Percentiles rank a stretch among this genome's conserved stretches.
Conservation (phyloP, 2,113 vertebrate genomes). For the Zosterops japonicus region DNA sequence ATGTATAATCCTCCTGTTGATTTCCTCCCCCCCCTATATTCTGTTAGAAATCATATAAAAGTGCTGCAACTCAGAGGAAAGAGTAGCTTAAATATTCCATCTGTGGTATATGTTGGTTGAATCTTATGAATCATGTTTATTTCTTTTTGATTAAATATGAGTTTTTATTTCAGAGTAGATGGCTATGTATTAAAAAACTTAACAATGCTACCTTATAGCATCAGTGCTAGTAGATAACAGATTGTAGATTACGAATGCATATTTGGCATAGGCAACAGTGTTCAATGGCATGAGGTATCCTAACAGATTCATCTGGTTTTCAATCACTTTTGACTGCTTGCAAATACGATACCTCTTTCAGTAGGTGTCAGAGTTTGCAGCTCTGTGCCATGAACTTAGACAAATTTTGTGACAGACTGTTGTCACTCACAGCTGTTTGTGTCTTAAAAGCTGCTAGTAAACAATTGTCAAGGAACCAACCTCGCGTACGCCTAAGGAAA, state of each 20-base stretch:
- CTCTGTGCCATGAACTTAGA: slow-evolving; percentile 66
- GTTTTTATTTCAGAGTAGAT: not conserved
- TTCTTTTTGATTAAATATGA: not conserved
- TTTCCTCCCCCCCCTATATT: not conserved
- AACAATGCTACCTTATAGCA: slow-evolving; percentile 28
- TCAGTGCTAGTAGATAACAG: slow-evolving; percentile 44
- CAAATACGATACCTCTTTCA: slow-evolving; percentile 62
- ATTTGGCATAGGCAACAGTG: slow-evolving; percentile 59
- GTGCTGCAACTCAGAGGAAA: not conserved
- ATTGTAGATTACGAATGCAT: slow-evolving; percentile 54
- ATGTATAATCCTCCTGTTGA: not conserved
- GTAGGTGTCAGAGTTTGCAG: slow-evolving; percentile 66
- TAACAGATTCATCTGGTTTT: slow-evolving; percentile 58
- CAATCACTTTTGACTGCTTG: slow-evolving; percentile 57
- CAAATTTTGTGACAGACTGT: slow-evolving; percentile 67
- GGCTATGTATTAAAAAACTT: slow-evolving; percentile 37
- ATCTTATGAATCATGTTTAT: not conserved
- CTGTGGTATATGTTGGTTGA: not conserved
- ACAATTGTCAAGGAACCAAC: slow-evolving; percentile 62
- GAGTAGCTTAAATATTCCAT: not conserved
- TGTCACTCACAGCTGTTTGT: slow-evolving; percentile 70
- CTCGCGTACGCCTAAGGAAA: slow-evolving; percentile 44
- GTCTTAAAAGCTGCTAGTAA: slow-evolving; percentile 69
- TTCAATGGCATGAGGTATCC: slow-evolving; percentile 65
- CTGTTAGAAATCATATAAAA: not conserved